Evolutionary conservation across 2,113 vertebrate genomes (phyloP).

Genomic region (Pycnonotus jocosus): DNA sequence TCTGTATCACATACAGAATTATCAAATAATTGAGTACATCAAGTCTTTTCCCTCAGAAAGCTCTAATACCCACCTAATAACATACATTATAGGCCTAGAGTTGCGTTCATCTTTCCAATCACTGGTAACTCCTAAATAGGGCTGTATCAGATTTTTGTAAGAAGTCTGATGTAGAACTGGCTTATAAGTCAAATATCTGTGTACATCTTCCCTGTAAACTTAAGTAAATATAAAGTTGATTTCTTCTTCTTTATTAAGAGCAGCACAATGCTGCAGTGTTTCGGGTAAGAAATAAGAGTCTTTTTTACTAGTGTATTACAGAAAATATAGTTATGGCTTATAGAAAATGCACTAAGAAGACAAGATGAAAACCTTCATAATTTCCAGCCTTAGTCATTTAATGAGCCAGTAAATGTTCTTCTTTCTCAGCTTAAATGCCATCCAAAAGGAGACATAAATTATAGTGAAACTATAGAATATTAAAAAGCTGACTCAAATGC

Average conservation of each 20-base stretch:
- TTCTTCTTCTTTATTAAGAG: background rate
- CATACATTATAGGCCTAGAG: background rate
- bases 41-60: background rate
- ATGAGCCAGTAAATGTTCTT: background rate
- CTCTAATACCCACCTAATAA: background rate
- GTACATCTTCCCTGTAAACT: background rate
- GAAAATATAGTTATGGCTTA: background rate
- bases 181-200: background rate
- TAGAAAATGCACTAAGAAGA: background rate
- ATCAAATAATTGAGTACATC: background rate
- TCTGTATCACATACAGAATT: background rate
- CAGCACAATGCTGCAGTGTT: background rate
- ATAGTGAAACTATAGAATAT: background rate
- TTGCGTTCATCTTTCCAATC: background rate
- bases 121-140: background rate
- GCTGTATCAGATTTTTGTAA: background rate
- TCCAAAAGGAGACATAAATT: background rate
- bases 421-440: background rate
- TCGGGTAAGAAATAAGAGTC: background rate
- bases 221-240: background rate
- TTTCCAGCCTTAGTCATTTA: background rate
- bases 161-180: background rate
- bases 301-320: background rate
- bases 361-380: background rate
- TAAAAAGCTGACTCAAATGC: background rate